Evolutionary conservation across 2,113 vertebrate species (phyloP).

Genomic region (Phylloscopus trochilus): DNA sequence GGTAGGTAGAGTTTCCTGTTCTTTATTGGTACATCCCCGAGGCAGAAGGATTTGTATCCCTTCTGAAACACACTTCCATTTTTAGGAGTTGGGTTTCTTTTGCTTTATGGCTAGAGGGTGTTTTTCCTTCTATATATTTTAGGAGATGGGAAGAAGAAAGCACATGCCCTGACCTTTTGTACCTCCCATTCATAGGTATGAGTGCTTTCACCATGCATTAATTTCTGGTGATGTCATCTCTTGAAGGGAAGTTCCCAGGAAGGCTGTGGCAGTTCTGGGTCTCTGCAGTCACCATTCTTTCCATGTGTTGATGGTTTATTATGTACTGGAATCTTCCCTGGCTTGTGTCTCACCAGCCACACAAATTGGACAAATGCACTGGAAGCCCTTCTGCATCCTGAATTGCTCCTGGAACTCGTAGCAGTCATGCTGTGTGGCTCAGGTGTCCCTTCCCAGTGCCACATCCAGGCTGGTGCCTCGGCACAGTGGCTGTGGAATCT

Average conservation of each 20-base stretch:
- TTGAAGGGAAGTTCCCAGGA: neutral
- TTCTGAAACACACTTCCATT: neutral
- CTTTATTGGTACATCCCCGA: rapidly evolving
- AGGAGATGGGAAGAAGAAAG: neutral
- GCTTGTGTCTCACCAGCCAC: neutral
- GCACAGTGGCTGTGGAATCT: neutral
- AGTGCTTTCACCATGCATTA: neutral
- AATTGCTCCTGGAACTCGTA: rapidly evolving
- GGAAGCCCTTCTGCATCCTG: neutral
- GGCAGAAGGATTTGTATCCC: neutral
- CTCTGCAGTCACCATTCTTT: neutral
- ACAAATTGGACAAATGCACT: neutral
- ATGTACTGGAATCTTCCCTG: neutral
- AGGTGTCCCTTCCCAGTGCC: neutral
- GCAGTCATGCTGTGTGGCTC: rapidly evolving
- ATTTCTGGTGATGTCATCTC: neutral
- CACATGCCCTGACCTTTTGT: neutral
- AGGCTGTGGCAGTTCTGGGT: neutral
- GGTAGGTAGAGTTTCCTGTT: rapidly evolving
- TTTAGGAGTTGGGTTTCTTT: neutral
- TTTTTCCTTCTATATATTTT: neutral
- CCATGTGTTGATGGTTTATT: neutral
- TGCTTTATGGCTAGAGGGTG: neutral
- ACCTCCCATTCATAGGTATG: rapidly evolving
- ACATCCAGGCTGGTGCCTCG: neutral